Evolutionary conservation across 2,797 vertebrate genomes (phyloP), one percentile per base, ranked within the genome.

Genomic region (Lepus townsendii): DNA sequence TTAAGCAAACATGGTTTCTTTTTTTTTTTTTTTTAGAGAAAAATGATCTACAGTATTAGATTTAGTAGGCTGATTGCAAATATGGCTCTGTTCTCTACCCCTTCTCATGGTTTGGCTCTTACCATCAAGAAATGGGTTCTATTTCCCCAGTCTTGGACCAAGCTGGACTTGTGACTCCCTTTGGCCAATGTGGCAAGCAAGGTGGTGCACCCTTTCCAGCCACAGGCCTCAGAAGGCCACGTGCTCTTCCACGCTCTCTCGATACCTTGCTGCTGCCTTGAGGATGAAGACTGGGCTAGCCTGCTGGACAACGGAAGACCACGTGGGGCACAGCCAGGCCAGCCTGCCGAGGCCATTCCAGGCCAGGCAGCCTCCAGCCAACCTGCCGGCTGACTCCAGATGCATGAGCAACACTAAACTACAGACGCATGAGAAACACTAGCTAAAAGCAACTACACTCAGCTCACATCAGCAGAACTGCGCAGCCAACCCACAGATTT

Each of bases 11-110:
- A 63, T 38, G 6, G 68, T 88, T 50, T 68, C n/a, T 35, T 38
- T 12, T 82, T 71, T 35, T 69, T 63, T 57, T 27, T 76, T 57
- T 91, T 68, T 76, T 57, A 66, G 20, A 1, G 27, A 20, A 1
- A 66, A 92, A 88, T 35, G 50, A 30, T 38, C 32, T 80, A 84
- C 78, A 20, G 54, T 54, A 89, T 7, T 88, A 94, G 52, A 71
- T 60, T 2, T 38, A 27, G 19, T 42, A 75, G 24, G 10, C 52
- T 77, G n/a, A 62, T 65, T 72, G 16, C 27, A 87, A 72, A 88
- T 54, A 75, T 10, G 54, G 3, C 14, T 14, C 22, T 42, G 24
- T 93, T 94, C 27, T 47, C 68, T 68, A 52, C 2, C 5, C 35
- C 1, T 75, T n/a, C 47, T 73, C 90, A 42, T 38, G 87, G 62